These are phyloP conservation scores for Tenualosa ilisha DNA, from an alignment of 2,797 vertebrate genomes.

Conservation along the genomic window DNA sequence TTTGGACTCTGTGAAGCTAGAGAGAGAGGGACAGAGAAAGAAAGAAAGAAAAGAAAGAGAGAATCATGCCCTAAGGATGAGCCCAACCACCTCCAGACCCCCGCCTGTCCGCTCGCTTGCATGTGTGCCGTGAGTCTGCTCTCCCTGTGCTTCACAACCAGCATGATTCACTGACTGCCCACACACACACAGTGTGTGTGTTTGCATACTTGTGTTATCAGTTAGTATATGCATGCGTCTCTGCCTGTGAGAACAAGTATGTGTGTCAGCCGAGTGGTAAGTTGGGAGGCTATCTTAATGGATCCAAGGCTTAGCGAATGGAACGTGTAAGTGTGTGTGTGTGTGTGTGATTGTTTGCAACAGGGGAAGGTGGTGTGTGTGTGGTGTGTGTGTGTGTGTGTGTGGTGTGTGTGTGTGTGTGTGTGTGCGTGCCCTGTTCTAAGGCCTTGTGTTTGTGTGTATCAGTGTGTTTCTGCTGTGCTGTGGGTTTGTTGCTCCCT, in stretches of 20 bases:
- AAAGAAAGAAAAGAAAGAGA: not conserved
- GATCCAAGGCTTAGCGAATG: not conserved
- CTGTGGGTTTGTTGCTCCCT: not conserved
- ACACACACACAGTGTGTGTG: not conserved
- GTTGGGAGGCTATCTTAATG: not conserved
- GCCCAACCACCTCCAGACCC: not conserved
- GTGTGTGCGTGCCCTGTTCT: not conserved
- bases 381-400: not conserved
- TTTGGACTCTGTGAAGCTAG: not conserved
- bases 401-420: not conserved
- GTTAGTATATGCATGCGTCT: not conserved
- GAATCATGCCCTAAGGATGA: not conserved
- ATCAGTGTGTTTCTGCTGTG: slow-evolving; percentile 17
- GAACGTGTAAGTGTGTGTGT: not conserved
- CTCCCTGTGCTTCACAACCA: not conserved
- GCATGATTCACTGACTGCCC: slow-evolving; percentile 13
- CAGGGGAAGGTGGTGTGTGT: not conserved
- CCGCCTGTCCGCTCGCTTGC: not conserved
- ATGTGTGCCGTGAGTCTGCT: slow-evolving; percentile 28
- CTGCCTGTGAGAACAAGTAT: slow-evolving; percentile 21
- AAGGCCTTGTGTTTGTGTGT: not conserved
- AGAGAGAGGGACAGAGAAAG: slow-evolving; percentile 14
- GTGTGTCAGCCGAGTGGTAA: not conserved
- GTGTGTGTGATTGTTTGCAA: not conserved
- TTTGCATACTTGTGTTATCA: slow-evolving; percentile 20